Percentiles rank a stretch among this genome's conserved stretches.
These are phyloP conservation scores for Ceraclea dissimilis DNA, from an alignment of 2,888 invertebrate species.

Conservation along the genomic window DNA sequence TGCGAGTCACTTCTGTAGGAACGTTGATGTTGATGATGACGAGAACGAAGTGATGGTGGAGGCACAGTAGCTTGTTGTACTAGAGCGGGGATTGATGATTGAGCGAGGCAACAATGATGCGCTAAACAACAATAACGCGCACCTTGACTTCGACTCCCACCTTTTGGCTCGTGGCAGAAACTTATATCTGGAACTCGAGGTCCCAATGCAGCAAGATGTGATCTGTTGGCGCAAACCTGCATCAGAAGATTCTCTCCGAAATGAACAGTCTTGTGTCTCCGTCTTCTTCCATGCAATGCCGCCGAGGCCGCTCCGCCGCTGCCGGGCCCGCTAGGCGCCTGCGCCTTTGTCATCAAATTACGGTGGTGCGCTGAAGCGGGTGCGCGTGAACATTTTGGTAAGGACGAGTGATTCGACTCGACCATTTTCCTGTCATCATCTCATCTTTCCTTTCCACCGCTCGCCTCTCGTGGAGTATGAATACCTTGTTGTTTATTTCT, in stretches of 20 bases:
- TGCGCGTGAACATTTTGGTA: constrained; percentile 25
- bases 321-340: constrained; percentile 36
- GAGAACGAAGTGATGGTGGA: constrained; percentile 24
- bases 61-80: constrained; percentile 29
- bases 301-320: constrained; percentile 42
- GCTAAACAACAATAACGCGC: constrained; percentile 45
- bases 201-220: constrained; percentile 44
- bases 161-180: constrained; percentile 45
- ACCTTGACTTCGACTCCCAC: constrained; percentile 39
- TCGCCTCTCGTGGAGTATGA: constrained; percentile 35
- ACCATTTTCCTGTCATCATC: constrained; percentile 26
- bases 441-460: constrained; percentile 12
- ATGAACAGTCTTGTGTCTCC: constrained; percentile 71
- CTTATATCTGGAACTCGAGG: constrained; percentile 45
- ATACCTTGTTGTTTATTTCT: not conserved
- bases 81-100: constrained; percentile 34
- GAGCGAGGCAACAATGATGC: constrained; percentile 45
- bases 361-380: constrained; percentile 23
- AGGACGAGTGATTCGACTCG: constrained; percentile 25
- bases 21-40: constrained; percentile 36
- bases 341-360: constrained; percentile 25
- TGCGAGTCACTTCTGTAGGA: constrained; percentile 38
- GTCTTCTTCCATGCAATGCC: constrained; percentile 56
- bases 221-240: constrained; percentile 67
- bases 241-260: constrained; percentile 69